Conservation (phyloP, 2,888 invertebrate species). For the Leptopterna dolabrata region DNA sequence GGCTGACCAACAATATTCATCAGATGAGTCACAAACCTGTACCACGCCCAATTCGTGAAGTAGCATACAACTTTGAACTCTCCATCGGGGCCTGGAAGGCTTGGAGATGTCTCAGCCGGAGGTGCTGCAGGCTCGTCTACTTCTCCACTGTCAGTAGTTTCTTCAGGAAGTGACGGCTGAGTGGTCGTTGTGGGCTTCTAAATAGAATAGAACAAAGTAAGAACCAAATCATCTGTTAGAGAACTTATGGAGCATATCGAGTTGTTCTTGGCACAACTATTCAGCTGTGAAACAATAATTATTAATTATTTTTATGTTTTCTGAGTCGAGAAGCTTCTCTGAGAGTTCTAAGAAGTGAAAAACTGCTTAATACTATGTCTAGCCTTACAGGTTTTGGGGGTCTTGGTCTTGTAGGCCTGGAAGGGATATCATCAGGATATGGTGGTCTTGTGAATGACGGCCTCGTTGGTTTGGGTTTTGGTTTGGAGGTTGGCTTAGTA, state of each 20-base stretch:
- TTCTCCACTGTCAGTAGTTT: slow-evolving; percentile 27
- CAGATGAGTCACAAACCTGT: slow-evolving; percentile 67
- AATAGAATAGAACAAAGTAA: not conserved
- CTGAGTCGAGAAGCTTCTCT: too few species aligned
- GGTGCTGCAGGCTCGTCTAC: slow-evolving; percentile 7
- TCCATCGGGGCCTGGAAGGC: slow-evolving; percentile 60
- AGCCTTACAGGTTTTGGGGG: not conserved
- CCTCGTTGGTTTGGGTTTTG: slow-evolving; percentile 25
- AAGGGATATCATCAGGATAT: slow-evolving; percentile 40
- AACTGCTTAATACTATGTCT: too few species aligned
- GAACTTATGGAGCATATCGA: not conserved
- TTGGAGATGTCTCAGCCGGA: slow-evolving; percentile 56
- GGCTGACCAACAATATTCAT: not conserved
- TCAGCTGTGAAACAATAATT: too few species aligned
- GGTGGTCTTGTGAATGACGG: slow-evolving; percentile 39
- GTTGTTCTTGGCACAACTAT: too few species aligned
- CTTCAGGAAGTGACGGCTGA: not conserved
- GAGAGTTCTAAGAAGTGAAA: too few species aligned
- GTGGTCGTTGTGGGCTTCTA: slow-evolving; percentile 55
- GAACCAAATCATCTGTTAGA: not conserved
- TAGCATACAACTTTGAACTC: slow-evolving; percentile 87
- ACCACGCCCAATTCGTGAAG: slow-evolving; percentile 96
- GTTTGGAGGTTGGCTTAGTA: slow-evolving; percentile 52
- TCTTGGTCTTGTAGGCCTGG: slow-evolving; percentile 58
- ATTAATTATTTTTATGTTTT: too few species aligned